phyloP scores from a whole-genome alignment of 2,113 vertebrate species.

The Oxyruncus cristatus region DNA sequence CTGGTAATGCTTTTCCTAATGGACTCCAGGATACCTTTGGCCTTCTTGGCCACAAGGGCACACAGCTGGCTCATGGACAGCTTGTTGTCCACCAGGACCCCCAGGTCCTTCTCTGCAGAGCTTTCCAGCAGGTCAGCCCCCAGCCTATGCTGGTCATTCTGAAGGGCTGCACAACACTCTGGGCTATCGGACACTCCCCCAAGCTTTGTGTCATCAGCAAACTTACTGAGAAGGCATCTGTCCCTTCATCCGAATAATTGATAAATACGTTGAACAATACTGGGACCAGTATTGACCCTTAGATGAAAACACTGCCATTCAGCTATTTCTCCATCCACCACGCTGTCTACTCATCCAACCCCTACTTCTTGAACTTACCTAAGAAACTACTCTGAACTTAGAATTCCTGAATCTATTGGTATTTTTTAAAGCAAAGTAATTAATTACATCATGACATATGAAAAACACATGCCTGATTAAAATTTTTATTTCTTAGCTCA shows the following conservation, averaged over 20 bases:
- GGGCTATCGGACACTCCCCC: accelerated
- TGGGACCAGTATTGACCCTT: background rate
- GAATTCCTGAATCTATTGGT: background rate
- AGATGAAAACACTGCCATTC: background rate
- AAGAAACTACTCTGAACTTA: background rate
- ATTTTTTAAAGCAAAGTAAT: background rate
- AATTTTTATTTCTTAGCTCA: background rate
- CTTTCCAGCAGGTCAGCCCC: background rate
- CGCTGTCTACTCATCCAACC: accelerated
- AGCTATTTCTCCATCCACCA: background rate
- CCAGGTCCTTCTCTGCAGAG: background rate
- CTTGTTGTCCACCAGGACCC: background rate
- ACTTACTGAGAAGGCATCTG: background rate
- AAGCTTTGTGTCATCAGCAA: background rate
- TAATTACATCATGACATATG: background rate
- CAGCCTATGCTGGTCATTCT: background rate
- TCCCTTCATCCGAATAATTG: background rate
- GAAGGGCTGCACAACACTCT: background rate
- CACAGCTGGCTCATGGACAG: background rate
- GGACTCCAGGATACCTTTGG: background rate
- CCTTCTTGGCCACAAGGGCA: background rate
- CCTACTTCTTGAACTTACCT: background rate
- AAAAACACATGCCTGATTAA: background rate
- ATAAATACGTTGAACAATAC: background rate
- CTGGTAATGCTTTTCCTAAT: background rate